Conservation (phyloP, 2,113 vertebrate genomes). For the Chamaetylas fuelleborni region DNA sequence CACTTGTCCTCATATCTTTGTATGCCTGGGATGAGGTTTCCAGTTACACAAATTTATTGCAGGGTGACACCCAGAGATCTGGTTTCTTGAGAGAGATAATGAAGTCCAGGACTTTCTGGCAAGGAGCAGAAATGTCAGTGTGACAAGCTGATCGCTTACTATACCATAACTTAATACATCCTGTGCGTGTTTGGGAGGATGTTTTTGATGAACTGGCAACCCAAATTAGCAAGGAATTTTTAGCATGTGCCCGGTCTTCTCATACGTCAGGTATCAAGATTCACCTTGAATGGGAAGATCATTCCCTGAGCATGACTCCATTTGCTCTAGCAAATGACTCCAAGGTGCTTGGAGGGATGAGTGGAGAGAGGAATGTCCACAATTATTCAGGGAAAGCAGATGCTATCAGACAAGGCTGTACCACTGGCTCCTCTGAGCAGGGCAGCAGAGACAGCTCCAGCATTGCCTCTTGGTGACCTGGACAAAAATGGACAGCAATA, state of each 20-base stretch:
- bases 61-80: constrained; percentile 50
- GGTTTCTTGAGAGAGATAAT: constrained; percentile 65
- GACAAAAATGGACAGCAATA: not conserved
- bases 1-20: constrained; percentile 34
- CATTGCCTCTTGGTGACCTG: not conserved
- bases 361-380: not conserved
- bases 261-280: constrained; percentile 67
- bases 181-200: constrained; percentile 76
- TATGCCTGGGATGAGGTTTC: constrained; percentile 40
- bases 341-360: not conserved
- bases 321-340: not conserved
- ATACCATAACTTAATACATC: constrained; percentile 73
- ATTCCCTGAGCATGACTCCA: constrained; percentile 52
- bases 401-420: constrained; percentile 5
- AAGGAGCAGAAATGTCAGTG: constrained; percentile 66
- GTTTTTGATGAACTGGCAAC: constrained; percentile 83
- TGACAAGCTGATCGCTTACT: constrained; percentile 64
- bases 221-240: constrained; percentile 83
- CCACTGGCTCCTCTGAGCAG: not conserved
- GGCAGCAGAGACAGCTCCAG: not conserved
- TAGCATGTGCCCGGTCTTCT: constrained; percentile 76
- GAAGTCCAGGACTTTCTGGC: constrained; percentile 62
- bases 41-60: constrained; percentile 62
- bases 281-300: constrained; percentile 59
- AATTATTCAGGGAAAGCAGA: constrained; percentile 55